These are phyloP conservation scores for Caenorhabditis doughertyi DNA, from an alignment of 2,888 invertebrate genomes.

Conservation along the genomic window DNA sequence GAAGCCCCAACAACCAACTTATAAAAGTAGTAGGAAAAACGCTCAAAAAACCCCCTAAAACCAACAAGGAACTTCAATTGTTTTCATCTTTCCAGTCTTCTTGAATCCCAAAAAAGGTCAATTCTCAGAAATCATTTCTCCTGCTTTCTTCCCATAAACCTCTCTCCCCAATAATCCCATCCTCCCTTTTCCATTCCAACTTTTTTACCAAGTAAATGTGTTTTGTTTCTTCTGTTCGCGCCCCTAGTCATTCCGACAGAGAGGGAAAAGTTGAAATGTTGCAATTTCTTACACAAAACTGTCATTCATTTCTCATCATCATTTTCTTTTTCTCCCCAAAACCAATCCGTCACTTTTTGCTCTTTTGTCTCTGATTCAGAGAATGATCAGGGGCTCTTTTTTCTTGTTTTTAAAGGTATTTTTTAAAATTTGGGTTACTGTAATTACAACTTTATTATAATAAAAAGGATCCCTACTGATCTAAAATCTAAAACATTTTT, in stretches of 20 bases:
- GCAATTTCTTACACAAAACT: constrained; percentile 58
- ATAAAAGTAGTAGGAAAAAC: too few species aligned
- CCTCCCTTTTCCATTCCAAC: background rate
- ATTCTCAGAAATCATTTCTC: background rate
- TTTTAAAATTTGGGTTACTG: background rate
- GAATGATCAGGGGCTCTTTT: too few species aligned
- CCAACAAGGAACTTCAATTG: too few species aligned
- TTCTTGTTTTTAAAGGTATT: background rate
- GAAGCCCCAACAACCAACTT: too few species aligned
- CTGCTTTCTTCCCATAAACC: background rate
- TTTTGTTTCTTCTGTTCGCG: constrained; percentile 17
- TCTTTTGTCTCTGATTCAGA: constrained; percentile 27
- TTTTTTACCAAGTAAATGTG: constrained; percentile 2
- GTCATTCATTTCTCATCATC: constrained; percentile 39
- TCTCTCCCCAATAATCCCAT: background rate
- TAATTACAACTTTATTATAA: too few species aligned
- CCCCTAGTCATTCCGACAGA: constrained; percentile 4
- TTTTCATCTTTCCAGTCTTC: too few species aligned
- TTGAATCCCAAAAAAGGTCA: background rate
- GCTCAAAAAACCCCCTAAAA: too few species aligned
- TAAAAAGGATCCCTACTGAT: too few species aligned
- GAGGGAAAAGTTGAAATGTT: constrained; percentile 39
- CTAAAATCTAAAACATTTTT: too few species aligned
- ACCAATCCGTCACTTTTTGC: constrained; percentile 53
- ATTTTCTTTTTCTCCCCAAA: constrained; percentile 1